These are phyloP conservation scores for Geophilus truncorum DNA, from an alignment of 2,888 invertebrate species.

Conservation along the genomic window DNA sequence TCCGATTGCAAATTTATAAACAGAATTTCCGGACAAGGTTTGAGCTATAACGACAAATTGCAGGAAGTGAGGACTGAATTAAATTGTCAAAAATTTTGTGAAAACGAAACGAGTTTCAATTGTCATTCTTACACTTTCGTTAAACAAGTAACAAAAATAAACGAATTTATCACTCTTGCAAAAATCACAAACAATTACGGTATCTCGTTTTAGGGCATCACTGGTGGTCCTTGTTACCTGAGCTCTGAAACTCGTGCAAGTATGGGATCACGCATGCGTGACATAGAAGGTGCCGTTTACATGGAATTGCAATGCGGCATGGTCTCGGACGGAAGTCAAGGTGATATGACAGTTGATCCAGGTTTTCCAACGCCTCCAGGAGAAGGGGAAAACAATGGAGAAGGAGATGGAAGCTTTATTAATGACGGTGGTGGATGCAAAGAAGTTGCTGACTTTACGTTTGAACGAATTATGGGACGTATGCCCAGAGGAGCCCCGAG, in stretches of 20 bases:
- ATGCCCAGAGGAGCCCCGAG: background rate
- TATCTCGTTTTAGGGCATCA: background rate
- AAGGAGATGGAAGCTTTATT: background rate
- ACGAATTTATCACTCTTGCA: background rate
- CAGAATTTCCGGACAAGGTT: background rate
- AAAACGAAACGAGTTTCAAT: constrained; percentile 49
- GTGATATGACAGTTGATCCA: background rate
- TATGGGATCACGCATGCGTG: constrained; percentile 38
- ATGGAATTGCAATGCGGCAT: constrained; percentile 45
- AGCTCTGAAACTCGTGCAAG: constrained; percentile 35
- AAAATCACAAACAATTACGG: background rate
- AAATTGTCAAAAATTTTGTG: constrained; percentile 43
- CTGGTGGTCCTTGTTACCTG: constrained; percentile 29
- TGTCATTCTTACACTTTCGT: constrained; percentile 51
- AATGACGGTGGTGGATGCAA: background rate
- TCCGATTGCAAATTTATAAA: constrained; percentile 3
- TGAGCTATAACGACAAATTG: background rate
- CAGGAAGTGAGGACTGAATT: background rate
- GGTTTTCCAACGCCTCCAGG: background rate
- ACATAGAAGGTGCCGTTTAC: constrained; percentile 46
- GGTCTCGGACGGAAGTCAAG: background rate
- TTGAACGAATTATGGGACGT: constrained; percentile 29
- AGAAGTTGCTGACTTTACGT: background rate
- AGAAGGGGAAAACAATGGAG: background rate
- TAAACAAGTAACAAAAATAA: constrained; percentile 23